A percentile compares a stretch with the other conserved stretches of the same genome.
Evolutionary conservation across 2,888 invertebrate genomes (phyloP).

Genomic region (Leptinotarsa peninsularis): DNA sequence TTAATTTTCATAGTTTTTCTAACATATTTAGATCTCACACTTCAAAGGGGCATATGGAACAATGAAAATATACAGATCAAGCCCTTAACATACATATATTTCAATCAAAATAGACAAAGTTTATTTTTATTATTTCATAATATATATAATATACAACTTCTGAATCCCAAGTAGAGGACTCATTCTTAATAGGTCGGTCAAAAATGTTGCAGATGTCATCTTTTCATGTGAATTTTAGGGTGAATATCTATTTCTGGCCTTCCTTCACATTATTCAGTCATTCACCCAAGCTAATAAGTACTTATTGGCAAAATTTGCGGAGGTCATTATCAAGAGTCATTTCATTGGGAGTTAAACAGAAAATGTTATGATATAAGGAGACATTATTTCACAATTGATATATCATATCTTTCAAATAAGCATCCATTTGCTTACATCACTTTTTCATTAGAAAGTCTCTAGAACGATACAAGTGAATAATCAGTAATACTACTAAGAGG

Average conservation of each 20-base stretch:
- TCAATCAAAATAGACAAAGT: constrained; percentile 63
- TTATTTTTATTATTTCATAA: constrained; percentile 50
- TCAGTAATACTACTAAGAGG: too few species aligned
- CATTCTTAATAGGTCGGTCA: constrained; percentile 9
- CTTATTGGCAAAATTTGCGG: constrained; percentile 55
- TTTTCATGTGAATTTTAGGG: background rate
- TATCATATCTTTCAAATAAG: constrained; percentile 6
- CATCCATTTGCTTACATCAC: background rate
- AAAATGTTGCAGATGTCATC: constrained; percentile 15
- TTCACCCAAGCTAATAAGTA: constrained; percentile 62
- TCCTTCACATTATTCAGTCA: constrained; percentile 57
- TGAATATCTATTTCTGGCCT: constrained; percentile 48
- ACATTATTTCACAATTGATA: background rate
- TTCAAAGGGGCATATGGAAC: constrained; percentile 61
- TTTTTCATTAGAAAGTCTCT: background rate
- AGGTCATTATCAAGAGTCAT: constrained; percentile 55
- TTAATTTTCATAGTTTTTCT: constrained; percentile 62
- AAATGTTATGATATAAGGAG: constrained; percentile 22
- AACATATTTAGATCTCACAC: constrained; percentile 58
- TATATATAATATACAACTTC: constrained; percentile 42
- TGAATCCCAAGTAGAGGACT: constrained; percentile 54
- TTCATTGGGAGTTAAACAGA: constrained; percentile 48
- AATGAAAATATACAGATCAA: constrained; percentile 66
- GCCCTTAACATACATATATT: constrained; percentile 62
- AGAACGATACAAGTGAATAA: too few species aligned